Evolutionary conservation across 2,888 invertebrate species (phyloP).

Genomic region (Stenichneumon culpator): DNA sequence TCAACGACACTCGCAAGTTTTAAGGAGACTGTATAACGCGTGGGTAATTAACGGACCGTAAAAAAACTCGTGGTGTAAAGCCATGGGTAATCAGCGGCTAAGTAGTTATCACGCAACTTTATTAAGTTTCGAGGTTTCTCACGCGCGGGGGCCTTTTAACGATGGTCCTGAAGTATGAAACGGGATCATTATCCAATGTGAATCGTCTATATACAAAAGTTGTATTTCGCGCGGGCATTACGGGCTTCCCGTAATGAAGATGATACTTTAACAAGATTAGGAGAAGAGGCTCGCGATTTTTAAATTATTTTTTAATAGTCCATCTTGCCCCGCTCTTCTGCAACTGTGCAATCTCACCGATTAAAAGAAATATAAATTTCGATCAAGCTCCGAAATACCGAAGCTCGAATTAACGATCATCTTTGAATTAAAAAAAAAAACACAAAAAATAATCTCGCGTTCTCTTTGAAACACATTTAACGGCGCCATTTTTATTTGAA

Average conservation of each 20-base stretch:
- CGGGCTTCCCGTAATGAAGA: not conserved
- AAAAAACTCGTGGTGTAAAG: slow-evolving; percentile 10
- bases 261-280: not conserved
- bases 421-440: not conserved
- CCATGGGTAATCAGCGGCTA: slow-evolving; percentile 1
- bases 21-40: not conserved
- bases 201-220: not conserved
- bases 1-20: not conserved
- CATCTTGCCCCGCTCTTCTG: no score
- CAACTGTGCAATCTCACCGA: not conserved
- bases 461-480: not conserved
- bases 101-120: slow-evolving; percentile 11
- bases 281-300: not conserved
- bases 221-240: not conserved
- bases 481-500: not conserved
- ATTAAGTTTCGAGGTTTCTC: slow-evolving; percentile 17
- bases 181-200: not conserved
- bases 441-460: not conserved
- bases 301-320: no score
- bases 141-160: not conserved
- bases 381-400: not conserved
- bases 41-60: not conserved
- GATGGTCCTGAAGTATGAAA: slow-evolving; percentile 1
- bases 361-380: not conserved
- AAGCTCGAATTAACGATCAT: not conserved